Evolutionary conservation across 2,113 vertebrate genomes (phyloP).

Genomic region (Tachuris rubrigastra): DNA sequence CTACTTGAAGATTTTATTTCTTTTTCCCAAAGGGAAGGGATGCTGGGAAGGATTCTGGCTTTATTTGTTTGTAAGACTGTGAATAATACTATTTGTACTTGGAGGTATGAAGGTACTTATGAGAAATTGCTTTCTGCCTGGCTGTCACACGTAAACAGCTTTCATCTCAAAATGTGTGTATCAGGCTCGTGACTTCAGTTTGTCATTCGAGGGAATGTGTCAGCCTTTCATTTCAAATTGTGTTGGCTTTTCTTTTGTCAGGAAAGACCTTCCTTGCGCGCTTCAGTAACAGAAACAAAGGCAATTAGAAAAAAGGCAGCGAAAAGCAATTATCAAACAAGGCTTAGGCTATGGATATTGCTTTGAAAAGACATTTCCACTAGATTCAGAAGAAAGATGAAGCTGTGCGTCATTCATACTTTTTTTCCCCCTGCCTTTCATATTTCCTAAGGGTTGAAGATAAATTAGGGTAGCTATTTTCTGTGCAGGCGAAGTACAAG

Average conservation of each 20-base stretch:
- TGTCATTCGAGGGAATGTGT: background rate
- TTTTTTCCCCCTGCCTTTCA: background rate
- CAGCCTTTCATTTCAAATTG: constrained; percentile 27
- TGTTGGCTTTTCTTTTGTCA: constrained; percentile 26
- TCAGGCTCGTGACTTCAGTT: background rate
- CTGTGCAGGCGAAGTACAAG: background rate
- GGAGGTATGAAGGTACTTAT: constrained; percentile 16
- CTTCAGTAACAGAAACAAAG: constrained; percentile 43
- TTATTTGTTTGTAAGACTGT: constrained; percentile 12
- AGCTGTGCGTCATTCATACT: constrained; percentile 16
- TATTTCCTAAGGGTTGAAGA: constrained; percentile 23
- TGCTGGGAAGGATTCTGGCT: background rate
- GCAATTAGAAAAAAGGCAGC: background rate
- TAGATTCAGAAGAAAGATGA: constrained; percentile 13
- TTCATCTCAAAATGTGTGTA: background rate
- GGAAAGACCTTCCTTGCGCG: background rate
- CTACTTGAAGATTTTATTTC: background rate
- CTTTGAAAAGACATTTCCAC: background rate
- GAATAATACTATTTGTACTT: constrained; percentile 44
- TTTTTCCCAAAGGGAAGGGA: background rate
- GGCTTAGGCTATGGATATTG: background rate
- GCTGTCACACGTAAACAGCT: constrained; percentile 7
- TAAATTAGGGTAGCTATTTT: constrained; percentile 48
- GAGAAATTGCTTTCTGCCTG: constrained; percentile 5
- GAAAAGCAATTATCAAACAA: constrained; percentile 30